Conservation (phyloP, 1,140 invertebrate species). For the Linepithema humile region DNA sequence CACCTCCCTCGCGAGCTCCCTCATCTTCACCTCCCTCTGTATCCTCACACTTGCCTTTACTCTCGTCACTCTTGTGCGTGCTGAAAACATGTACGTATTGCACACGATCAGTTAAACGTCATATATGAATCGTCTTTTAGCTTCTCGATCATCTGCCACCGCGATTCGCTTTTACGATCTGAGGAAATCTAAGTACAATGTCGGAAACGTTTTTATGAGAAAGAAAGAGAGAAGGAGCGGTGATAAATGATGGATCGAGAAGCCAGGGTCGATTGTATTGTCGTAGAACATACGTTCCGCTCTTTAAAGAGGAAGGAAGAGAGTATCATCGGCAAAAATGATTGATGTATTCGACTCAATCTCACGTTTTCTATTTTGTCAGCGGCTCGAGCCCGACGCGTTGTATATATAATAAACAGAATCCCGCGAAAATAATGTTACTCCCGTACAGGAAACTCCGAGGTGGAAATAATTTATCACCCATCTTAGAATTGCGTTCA, state of each 20-base stretch:
- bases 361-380: not conserved
- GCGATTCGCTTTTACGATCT: not conserved
- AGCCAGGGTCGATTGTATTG: slow-evolving; percentile 22
- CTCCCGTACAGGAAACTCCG: not conserved
- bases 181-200: not conserved
- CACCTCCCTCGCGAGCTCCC: slow-evolving; percentile 82
- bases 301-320: slow-evolving; percentile 17
- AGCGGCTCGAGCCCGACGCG: not conserved
- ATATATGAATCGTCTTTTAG: not conserved
- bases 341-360: not conserved
- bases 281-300: not conserved
- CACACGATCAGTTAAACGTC: not conserved
- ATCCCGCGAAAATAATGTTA: not conserved
- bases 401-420: not conserved
- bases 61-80: slow-evolving; percentile 79
- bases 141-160: slow-evolving; percentile 47
- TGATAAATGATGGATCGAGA: slow-evolving; percentile 26
- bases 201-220: too few relatives aligned
- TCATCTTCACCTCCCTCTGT: slow-evolving; percentile 79
- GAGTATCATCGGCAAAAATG: slow-evolving; percentile 6
- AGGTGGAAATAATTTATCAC: not conserved
- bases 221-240: not conserved
- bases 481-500: not conserved
- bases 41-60: slow-evolving; percentile 81
- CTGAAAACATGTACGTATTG: slow-evolving; percentile 83